These are phyloP conservation scores for Agapostemon virescens DNA, from an alignment of 2,888 invertebrate species.

Conservation along the genomic window DNA sequence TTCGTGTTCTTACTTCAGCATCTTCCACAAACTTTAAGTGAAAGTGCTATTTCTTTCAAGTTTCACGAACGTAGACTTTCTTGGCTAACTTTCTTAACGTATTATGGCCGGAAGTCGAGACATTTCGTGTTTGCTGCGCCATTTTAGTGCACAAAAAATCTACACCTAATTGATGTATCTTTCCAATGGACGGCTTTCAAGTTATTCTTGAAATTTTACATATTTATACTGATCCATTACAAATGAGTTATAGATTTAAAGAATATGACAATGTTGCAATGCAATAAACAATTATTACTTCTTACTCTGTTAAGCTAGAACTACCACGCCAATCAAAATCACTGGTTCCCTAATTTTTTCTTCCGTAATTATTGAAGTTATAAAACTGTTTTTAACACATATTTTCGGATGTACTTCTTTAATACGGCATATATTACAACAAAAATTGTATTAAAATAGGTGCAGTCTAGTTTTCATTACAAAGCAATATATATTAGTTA, in stretches of 20 bases:
- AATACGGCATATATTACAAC: too few relatives aligned
- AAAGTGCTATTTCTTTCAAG: slow-evolving; percentile 7
- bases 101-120: background rate
- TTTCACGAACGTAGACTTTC: slow-evolving; percentile 14
- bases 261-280: too few relatives aligned
- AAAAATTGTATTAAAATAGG: too few relatives aligned
- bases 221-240: background rate
- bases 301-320: background rate
- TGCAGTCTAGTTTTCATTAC: too few relatives aligned
- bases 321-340: too few relatives aligned
- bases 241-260: too few relatives aligned
- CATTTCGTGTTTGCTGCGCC: background rate
- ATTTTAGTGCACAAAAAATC: background rate
- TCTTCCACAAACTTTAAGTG: slow-evolving; percentile 11
- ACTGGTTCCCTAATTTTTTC: too few relatives aligned
- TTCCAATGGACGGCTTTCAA: background rate
- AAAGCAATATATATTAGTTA: too few relatives aligned
- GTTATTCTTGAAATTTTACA: background rate
- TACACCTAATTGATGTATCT: background rate
- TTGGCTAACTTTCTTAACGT: slow-evolving; percentile 18
- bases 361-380: too few relatives aligned
- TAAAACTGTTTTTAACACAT: too few relatives aligned
- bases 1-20: slow-evolving; percentile 1
- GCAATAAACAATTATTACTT: background rate
- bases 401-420: too few relatives aligned